phyloP scores from a whole-genome alignment of 2,888 invertebrate species.

The Iphiclides podalirius region DNA sequence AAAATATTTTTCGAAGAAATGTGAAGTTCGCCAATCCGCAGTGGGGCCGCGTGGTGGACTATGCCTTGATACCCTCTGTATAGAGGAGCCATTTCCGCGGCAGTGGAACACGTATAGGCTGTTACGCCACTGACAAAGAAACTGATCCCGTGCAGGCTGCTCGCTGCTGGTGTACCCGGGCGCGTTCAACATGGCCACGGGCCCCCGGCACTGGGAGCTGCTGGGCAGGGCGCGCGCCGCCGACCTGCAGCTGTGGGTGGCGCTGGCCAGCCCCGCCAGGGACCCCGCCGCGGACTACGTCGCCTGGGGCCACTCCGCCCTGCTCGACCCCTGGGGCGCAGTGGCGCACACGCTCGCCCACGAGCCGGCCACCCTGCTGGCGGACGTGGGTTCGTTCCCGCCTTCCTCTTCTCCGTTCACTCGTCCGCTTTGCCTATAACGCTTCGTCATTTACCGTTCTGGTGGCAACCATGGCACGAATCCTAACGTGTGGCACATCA shows the following conservation, averaged over 20 bases:
- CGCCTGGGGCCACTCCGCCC: conserved; percentile 93
- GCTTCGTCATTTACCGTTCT: background rate
- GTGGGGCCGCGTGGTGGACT: too few species aligned
- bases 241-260: conserved; percentile 95
- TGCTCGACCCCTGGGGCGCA: conserved; percentile 92
- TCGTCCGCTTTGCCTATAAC: too few species aligned
- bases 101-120: too few species aligned
- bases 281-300: conserved; percentile 86
- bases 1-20: too few species aligned
- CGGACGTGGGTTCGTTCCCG: conserved; percentile 88
- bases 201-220: conserved; percentile 95
- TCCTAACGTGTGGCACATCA: too few species aligned
- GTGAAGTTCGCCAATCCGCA: too few species aligned
- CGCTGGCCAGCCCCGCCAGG: conserved; percentile 91
- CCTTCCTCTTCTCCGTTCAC: too few species aligned
- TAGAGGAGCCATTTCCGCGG: too few species aligned
- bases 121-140: too few species aligned
- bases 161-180: conserved; percentile 94
- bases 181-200: conserved; percentile 98
- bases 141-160: conserved; percentile 81
- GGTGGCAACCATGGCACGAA: too few species aligned
- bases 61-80: too few species aligned
- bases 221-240: conserved; percentile 89
- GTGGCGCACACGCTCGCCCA: conserved; percentile 85
- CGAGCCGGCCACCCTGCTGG: conserved; percentile 84